Conservation (phyloP, 2,113 vertebrate species). For the Turdus rufiventris region DNA sequence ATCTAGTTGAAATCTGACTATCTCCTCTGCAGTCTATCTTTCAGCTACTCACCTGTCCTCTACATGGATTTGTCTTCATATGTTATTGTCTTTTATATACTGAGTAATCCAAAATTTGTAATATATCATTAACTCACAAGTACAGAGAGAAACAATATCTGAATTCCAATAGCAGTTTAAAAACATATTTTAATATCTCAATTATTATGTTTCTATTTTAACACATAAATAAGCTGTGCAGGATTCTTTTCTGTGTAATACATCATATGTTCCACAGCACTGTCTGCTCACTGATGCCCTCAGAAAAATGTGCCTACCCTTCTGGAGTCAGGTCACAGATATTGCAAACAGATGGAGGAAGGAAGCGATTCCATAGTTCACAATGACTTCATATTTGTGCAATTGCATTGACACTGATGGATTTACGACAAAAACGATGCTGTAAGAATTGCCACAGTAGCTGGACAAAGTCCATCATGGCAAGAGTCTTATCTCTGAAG, state of each 20-base stretch:
- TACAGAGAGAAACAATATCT: not conserved
- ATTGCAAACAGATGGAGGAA: not conserved
- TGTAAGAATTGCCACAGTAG: not conserved
- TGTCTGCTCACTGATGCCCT: not conserved
- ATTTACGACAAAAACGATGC: not conserved
- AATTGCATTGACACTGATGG: not conserved
- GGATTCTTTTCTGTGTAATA: not conserved
- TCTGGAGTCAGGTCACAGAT: not conserved
- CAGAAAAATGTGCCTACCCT: not conserved
- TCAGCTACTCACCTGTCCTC: not conserved
- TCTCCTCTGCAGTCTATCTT: not conserved
- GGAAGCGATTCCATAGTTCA: not conserved
- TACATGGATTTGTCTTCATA: not conserved
- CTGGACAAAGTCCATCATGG: not conserved
- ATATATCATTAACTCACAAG: not conserved
- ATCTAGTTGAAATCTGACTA: not conserved
- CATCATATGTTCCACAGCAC: not conserved
- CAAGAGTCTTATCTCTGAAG: not conserved
- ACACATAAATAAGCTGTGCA: not conserved
- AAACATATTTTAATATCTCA: not conserved
- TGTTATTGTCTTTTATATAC: not conserved
- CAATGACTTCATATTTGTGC: not conserved
- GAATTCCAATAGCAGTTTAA: not conserved
- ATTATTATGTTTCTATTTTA: not conserved
- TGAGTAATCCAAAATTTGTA: not conserved